Evolutionary conservation across 2,797 vertebrate genomes (phyloP).

Genomic region (Typhlichthys eigenmanni): DNA sequence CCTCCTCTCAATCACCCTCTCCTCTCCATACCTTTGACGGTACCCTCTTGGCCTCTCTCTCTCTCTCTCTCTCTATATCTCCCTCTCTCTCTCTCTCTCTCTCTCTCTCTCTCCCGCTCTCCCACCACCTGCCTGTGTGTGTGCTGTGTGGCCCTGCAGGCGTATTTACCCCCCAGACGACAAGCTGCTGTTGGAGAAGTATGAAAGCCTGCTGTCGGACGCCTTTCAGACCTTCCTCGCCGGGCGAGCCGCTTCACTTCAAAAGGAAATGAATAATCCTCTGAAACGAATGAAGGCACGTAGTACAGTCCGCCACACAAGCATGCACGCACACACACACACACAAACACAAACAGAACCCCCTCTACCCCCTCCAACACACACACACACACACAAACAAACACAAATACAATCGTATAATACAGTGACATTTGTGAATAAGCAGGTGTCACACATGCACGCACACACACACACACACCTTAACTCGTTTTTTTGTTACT

Average conservation of each 20-base stretch:
- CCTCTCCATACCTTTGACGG: not conserved
- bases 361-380: slow-evolving; percentile 20
- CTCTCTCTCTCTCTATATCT: slow-evolving; percentile 6
- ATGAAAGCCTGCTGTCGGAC: slow-evolving; percentile 92
- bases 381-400: not conserved
- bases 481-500: slow-evolving; percentile 63
- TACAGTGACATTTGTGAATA: slow-evolving; percentile 46
- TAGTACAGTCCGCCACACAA: slow-evolving; percentile 69
- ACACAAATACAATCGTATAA: not conserved
- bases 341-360: slow-evolving; percentile 7
- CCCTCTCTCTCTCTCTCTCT: slow-evolving; percentile 6
- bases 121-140: slow-evolving; percentile 17
- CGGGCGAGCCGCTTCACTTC: slow-evolving; percentile 95
- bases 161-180: slow-evolving; percentile 99
- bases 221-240: slow-evolving; percentile 99
- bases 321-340: slow-evolving; percentile 28
- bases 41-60: slow-evolving; percentile 5
- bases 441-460: slow-evolving; percentile 29
- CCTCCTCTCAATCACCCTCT: not conserved
- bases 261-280: slow-evolving; percentile 98
- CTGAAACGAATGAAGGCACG: slow-evolving; percentile 99
- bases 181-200: slow-evolving; percentile 96
- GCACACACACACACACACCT: slow-evolving; percentile 17
- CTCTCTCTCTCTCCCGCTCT: slow-evolving; percentile 11
- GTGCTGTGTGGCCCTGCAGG: slow-evolving; percentile 65